Conservation (phyloP, 2,113 vertebrate species). For the Butastur rufipennis region DNA sequence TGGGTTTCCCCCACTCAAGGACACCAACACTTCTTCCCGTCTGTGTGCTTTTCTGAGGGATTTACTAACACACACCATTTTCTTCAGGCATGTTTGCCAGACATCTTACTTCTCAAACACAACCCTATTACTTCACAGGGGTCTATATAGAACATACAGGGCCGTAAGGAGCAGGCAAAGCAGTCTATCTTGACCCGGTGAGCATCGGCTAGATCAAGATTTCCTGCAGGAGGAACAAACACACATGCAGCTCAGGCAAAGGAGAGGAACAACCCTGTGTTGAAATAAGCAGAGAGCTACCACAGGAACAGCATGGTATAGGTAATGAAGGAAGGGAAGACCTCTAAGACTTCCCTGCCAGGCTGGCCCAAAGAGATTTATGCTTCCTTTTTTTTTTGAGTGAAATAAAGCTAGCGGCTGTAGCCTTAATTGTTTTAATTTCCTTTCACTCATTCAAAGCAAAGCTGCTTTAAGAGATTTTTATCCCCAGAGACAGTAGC, state of each 20-base stretch:
- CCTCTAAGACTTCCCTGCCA: background rate
- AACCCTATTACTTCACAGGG: background rate
- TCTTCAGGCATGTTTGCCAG: background rate
- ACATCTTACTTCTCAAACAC: background rate
- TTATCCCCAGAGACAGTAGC: background rate
- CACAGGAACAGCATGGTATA: background rate
- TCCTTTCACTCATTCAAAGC: background rate
- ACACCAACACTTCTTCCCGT: background rate
- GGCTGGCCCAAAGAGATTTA: background rate
- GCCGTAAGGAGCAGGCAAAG: background rate
- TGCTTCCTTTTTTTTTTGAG: background rate
- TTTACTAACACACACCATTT: background rate
- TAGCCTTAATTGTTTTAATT: background rate
- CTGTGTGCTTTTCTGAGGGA: background rate
- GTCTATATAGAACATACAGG: background rate
- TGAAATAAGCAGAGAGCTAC: background rate
- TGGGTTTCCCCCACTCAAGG: background rate
- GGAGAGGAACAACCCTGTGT: background rate
- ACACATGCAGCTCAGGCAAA: fast-evolving
- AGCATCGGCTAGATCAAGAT: background rate
- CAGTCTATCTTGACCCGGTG: background rate
- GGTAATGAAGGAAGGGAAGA: background rate
- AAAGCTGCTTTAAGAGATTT: background rate
- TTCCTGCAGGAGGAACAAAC: background rate
- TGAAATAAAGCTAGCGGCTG: background rate